These are phyloP conservation scores for Allolobophora icterica DNA, from an alignment of 2,888 invertebrate species.

Conservation along the genomic window DNA sequence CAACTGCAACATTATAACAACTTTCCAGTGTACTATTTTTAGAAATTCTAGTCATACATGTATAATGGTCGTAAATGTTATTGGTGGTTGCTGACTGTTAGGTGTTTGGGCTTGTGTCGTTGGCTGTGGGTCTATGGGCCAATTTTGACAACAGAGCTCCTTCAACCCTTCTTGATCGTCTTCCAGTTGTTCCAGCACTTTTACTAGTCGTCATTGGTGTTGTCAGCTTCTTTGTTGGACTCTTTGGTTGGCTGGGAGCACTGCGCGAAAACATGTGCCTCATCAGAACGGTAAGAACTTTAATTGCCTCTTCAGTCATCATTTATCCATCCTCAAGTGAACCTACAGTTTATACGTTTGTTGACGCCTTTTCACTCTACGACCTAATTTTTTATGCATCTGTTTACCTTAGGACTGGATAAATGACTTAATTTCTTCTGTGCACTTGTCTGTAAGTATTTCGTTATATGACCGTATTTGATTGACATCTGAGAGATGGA, in stretches of 20 bases:
- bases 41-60: background rate
- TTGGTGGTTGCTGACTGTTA: background rate
- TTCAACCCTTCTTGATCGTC: background rate
- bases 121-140: background rate
- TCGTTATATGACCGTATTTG: too few relatives aligned
- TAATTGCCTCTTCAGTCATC: background rate
- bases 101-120: background rate
- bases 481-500: background rate
- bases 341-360: background rate
- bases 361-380: background rate
- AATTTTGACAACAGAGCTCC: slow-evolving; percentile 12
- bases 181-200: slow-evolving; percentile 7
- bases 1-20: background rate
- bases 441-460: background rate
- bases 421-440: background rate
- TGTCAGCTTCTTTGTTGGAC: background rate
- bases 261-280: background rate
- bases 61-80: background rate
- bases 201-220: background rate
- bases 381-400: background rate
- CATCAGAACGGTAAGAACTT: slow-evolving; percentile 14
- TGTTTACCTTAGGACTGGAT: background rate
- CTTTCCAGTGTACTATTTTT: background rate
- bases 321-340: background rate
- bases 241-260: slow-evolving; percentile 18